A percentile compares a stretch with the other conserved stretches of the same genome.
Conservation (phyloP, 2,113 vertebrate species). For the Pavo muticus region DNA sequence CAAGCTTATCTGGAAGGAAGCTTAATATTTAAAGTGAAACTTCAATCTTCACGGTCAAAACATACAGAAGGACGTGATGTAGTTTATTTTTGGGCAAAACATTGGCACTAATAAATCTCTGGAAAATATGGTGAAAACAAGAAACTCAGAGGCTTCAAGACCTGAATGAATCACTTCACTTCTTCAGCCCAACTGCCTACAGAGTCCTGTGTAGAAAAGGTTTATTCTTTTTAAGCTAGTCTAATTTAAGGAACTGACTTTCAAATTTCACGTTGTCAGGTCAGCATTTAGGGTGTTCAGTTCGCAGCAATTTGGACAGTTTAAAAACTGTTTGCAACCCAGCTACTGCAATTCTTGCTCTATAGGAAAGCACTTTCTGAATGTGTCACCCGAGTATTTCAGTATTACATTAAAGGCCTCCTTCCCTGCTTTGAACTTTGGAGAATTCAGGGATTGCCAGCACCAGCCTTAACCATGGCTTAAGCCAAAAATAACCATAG, state of each 20-base stretch:
- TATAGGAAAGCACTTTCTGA: not conserved
- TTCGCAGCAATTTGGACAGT: not conserved
- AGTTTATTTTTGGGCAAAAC: slow-evolving; percentile 10
- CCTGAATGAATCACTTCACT: not conserved
- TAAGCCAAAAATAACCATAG: not conserved
- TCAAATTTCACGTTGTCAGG: not conserved
- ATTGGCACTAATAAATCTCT: not conserved
- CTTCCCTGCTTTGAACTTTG: slow-evolving; percentile 18
- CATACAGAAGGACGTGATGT: rapidly evolving
- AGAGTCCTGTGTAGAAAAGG: not conserved
- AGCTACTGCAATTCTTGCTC: not conserved
- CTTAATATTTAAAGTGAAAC: not conserved
- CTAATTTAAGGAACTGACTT: not conserved
- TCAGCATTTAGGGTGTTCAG: not conserved
- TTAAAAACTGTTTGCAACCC: not conserved
- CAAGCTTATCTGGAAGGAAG: not conserved
- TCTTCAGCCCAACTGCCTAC: not conserved
- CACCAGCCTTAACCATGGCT: not conserved
- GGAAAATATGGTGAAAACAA: slow-evolving; percentile 18
- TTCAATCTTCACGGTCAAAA: not conserved
- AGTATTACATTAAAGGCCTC: slow-evolving; percentile 24
- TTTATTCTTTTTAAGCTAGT: not conserved
- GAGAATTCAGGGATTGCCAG: not conserved
- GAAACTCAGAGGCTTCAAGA: not conserved
- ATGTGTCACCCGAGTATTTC: not conserved